These are phyloP conservation scores for Polypedilum vanderplanki DNA, from an alignment of 1,140 invertebrate species.

Conservation along the genomic window DNA sequence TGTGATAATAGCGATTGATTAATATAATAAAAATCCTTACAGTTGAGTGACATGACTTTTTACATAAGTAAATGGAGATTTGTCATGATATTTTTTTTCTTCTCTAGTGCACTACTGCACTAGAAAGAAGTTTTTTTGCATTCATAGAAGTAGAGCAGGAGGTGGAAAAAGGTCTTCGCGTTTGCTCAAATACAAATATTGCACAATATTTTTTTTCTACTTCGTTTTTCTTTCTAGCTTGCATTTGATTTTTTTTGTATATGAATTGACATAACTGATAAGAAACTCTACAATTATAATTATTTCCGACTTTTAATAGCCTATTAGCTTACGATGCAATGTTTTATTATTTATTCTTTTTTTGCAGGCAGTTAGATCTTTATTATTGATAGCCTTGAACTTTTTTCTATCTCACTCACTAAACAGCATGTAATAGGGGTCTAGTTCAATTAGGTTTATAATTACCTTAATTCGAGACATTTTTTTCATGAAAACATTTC, in stretches of 20 bases:
- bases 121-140: not conserved
- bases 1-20: too few species aligned
- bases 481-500: slow-evolving; percentile 23
- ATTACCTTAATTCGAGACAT: slow-evolving; percentile 27
- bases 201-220: not conserved
- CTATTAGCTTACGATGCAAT: slow-evolving; percentile 11
- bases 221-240: not conserved
- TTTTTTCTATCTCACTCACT: not conserved
- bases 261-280: not conserved
- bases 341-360: not conserved
- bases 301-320: not conserved
- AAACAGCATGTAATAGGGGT: not conserved
- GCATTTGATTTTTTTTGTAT: too few species aligned
- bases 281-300: not conserved
- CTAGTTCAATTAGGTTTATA: not conserved
- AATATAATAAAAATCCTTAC: too few species aligned
- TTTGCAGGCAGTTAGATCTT: not conserved
- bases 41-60: too few species aligned
- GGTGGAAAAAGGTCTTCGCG: not conserved
- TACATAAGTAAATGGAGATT: not conserved
- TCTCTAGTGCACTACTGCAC: not conserved
- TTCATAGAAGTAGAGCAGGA: not conserved
- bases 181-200: not conserved
- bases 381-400: not conserved
- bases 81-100: not conserved